Evolutionary conservation across 2,888 invertebrate species (phyloP), one percentile per base, ranked within the genome.

Genomic region (Rhaphigaster nebulosa): DNA sequence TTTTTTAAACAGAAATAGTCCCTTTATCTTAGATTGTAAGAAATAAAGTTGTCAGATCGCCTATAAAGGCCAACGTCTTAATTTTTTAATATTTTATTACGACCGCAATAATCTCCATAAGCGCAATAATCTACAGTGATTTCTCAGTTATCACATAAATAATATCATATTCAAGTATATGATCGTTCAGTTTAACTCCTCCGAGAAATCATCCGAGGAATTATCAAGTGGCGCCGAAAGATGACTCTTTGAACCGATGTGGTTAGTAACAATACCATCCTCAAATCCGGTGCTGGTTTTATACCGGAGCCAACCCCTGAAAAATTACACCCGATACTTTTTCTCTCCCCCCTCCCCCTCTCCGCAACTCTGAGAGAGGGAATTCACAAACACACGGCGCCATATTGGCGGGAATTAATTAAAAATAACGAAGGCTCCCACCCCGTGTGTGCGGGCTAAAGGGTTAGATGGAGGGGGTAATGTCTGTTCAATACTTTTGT

Each of bases 361-460:
- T 29, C 88, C 90, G 45, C 80, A 54, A 52, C 90, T 87, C 90
- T 54, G 38, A 38, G 84, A 34, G 76, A 52, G 84, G 41, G 90
- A 90, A 90, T 90, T 90, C 90, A 90, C 90, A 91, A 91, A 89
- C 90, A 84, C 90, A 60, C 87, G 89, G 88, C 92, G 92, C 92
- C 92, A 92, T 92, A 92, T 92, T 92, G 92, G 92, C 91, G 92
- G 84, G 92, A 92, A 92, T 92, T 92, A 92, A 92, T 92, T 92
- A 92, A 92, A 92, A 92, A 92, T 92, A 92, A 92, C 92, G 91
- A 92, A 91, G 91, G 90, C 87, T 70, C 90, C 84, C 56, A 38
- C 41, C 65, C 45, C 76, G 90, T 90, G 84, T 90, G 84, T 90
- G 84, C 34, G 91, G 50, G 45, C 70, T 50, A 89, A 80, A 87